Evolutionary conservation across 2,888 invertebrate species (phyloP).

Genomic region (Saturnia japonica): DNA sequence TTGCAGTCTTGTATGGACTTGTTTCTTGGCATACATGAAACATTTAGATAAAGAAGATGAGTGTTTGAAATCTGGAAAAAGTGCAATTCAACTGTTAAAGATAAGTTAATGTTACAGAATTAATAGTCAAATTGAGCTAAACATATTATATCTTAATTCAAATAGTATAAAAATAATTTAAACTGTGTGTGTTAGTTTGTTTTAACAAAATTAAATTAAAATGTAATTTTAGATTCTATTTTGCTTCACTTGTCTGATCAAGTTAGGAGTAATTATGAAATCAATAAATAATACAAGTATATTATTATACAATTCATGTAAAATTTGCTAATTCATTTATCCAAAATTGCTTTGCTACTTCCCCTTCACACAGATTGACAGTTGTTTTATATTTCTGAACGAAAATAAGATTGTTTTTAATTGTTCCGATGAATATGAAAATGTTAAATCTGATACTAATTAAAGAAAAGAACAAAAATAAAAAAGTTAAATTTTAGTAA

Average conservation of each 20-base stretch:
- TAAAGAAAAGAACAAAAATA: too few species aligned
- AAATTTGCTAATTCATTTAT: too few species aligned
- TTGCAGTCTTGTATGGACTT: constrained; percentile 90
- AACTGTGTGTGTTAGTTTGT: background rate
- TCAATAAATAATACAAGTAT: too few species aligned
- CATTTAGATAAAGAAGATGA: constrained; percentile 74
- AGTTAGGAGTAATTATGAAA: background rate
- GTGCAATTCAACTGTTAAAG: constrained; percentile 45
- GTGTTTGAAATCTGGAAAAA: constrained; percentile 37
- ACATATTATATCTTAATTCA: constrained; percentile 18
- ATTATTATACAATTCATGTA: too few species aligned
- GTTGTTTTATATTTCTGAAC: too few species aligned
- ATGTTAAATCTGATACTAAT: too few species aligned
- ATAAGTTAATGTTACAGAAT: constrained; percentile 29
- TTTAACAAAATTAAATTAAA: too few species aligned
- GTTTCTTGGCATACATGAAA: constrained; percentile 91
- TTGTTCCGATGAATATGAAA: too few species aligned
- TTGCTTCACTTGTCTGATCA: background rate
- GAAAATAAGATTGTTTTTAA: too few species aligned
- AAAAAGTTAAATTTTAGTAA: too few species aligned
- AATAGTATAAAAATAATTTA: constrained; percentile 11
- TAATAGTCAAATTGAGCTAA: background rate
- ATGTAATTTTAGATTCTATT: too few species aligned
- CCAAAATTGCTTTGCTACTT: background rate
- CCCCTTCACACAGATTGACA: background rate